phyloP scores from a whole-genome alignment of 2,113 vertebrate species.

The Diglossa brunneiventris region DNA sequence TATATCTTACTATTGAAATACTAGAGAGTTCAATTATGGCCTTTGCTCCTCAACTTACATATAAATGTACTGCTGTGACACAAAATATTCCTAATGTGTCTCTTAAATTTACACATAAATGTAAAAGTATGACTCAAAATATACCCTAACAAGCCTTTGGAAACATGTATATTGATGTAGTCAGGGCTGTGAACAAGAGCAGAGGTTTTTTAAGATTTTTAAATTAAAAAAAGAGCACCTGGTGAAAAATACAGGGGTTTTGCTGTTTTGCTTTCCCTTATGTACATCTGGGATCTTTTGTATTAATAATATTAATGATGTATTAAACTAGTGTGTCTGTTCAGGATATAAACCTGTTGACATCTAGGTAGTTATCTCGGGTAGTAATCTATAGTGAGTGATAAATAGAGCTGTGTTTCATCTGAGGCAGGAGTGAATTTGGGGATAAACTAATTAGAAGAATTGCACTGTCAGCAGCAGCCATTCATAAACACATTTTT shows the following conservation, averaged over 20 bases:
- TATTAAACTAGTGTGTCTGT: background rate
- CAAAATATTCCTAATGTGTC: background rate
- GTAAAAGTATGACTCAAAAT: background rate
- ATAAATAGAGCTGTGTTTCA: background rate
- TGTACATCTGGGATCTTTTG: background rate
- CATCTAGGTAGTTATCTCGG: background rate
- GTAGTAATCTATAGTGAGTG: background rate
- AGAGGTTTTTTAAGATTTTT: background rate
- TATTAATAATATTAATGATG: background rate
- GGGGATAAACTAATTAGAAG: background rate
- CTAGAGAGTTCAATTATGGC: background rate
- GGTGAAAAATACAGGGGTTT: background rate
- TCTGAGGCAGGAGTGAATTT: background rate
- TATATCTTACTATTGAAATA: background rate
- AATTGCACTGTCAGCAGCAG: background rate
- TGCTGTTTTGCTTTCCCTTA: background rate
- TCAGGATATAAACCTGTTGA: background rate
- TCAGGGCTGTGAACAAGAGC: background rate
- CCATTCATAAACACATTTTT: background rate
- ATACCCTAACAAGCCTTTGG: background rate
- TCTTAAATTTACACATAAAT: background rate
- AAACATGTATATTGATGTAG: background rate
- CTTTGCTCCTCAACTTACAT: background rate
- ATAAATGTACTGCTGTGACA: background rate
- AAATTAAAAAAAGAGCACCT: background rate